Base-by-base conservation (phyloP, 2,888 invertebrate genomes). In the Catocala fraxini region DNA sequence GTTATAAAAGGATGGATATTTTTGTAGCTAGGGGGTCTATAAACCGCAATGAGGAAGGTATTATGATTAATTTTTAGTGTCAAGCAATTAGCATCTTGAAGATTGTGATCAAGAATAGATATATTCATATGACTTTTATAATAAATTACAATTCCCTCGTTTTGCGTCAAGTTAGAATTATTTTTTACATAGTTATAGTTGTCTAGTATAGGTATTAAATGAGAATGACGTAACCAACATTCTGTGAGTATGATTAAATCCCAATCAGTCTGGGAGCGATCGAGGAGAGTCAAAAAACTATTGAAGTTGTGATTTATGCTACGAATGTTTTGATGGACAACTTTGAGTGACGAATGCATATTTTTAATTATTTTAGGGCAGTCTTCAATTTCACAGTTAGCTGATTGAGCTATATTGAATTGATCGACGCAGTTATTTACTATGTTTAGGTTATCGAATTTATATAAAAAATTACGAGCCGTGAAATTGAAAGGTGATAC, bases 61-160 rank as follows among this genome's bases (percentile, higher is more conserved):
- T 53, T 53, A 53, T 10, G 9, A 33, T 53, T 25, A 33, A 53
- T 5, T 34, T 53, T 53, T 34, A 53, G 12, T 43, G 53, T 53
- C 45, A 53, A 12, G 5, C 45, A 53, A 34, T 53, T 53, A n/a
- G 53, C 43, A 12, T 53, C 53, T 12, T 53, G 53, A 2, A 53
- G 12, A 34, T 43, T 53, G 5, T n/a, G n/a, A 1, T 53, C 53
- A 45, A 33, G 6, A 45, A 45, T 53, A 7, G 34, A 3, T 45
- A n/a, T 6, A 11, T 12, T 15, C 34, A 53, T 12, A 34, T 33
- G 25, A 4, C 45, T 10, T 45, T 53, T 53, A 34, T 33, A 43
- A 10, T 53, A 53, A n/a, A 53, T 34, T 9, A 53, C 34, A 7
- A 53, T 9, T 12, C 53, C 53, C 33, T 53, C 53, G 9, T 53